These are phyloP conservation scores for Bungarus multicinctus DNA, from an alignment of 2,113 vertebrate species.

Conservation along the genomic window DNA sequence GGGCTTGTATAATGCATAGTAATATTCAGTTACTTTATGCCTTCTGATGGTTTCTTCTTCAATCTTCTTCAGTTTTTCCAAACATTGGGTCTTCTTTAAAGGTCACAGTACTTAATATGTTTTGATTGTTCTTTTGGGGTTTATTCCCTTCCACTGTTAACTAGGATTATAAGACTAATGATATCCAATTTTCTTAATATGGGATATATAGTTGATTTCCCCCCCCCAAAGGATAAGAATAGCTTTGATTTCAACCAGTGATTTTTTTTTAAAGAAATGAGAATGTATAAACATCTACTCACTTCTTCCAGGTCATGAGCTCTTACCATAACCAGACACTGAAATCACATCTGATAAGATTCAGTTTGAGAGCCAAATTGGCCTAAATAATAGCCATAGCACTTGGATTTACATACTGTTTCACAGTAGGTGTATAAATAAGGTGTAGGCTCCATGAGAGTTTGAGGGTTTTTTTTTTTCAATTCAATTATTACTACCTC, in stretches of 20 bases:
- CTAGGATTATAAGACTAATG: not conserved
- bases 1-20: not conserved
- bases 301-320: not conserved
- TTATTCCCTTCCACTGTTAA: not conserved
- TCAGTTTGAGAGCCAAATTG: not conserved
- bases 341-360: not conserved
- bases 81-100: not conserved
- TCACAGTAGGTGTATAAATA: too few relatives aligned
- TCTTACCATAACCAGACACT: not conserved
- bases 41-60: not conserved
- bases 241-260: not conserved
- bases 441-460: not conserved
- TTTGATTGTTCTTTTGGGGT: not conserved
- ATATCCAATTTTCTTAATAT: not conserved
- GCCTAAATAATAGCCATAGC: not conserved
- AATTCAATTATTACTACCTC: not conserved
- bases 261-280: not conserved
- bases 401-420: too few relatives aligned
- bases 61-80: not conserved
- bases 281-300: not conserved
- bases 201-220: not conserved
- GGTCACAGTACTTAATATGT: not conserved
- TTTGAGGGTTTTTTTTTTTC: not conserved
- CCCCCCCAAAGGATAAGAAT: not conserved
- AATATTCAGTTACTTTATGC: not conserved